Evolutionary conservation across 2,888 invertebrate genomes (phyloP), one percentile per base, ranked within the genome.

Genomic region (Spisula solida): DNA sequence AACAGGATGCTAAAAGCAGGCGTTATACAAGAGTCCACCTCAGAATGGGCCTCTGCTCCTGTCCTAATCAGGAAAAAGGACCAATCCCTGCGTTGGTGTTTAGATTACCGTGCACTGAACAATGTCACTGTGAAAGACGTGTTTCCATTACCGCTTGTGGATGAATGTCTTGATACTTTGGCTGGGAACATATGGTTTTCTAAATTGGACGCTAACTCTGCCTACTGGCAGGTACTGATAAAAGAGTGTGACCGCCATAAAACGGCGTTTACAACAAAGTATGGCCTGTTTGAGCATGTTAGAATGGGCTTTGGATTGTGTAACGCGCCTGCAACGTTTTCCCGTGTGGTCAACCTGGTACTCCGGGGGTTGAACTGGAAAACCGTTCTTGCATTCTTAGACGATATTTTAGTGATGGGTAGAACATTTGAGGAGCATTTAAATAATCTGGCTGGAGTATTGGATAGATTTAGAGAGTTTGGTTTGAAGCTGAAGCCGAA

Each of bases 211-310:
- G n/a, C n/a, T n/a, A n/a, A n/a, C n/a, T n/a, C n/a, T n/a, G n/a
- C n/a, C n/a, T n/a, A n/a, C n/a, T 34, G 80, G 48, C 80, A 80
- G 83, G 86, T 93, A 20, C 31, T 25, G 18, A 82, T 93, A 8
- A 80, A 70, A 25, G 81, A 89, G 0, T 75, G 82, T 18, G 90
- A 92, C 41, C 70, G 82, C 18, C 81, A 82, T 18, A 93, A 93
- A 55, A 91, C 93, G 8, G 93, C 93, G 8, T 88, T 94, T 48
- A 89, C 84, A 10, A 93, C 92, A 16, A 87, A 89, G 31, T 89
- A 85, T 80, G 93, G 93, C 16, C 75, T 93, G 18, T 93, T 88
- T 80, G 89, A 94, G 82, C 89, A 78, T 81, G 75, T 79, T 18
- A 18, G 87, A 29, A 85, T 93, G 90, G 87, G 86, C 4, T 91